Evolutionary conservation across 2,113 vertebrate genomes (phyloP).

Genomic region (Cheirogaleus medius): DNA sequence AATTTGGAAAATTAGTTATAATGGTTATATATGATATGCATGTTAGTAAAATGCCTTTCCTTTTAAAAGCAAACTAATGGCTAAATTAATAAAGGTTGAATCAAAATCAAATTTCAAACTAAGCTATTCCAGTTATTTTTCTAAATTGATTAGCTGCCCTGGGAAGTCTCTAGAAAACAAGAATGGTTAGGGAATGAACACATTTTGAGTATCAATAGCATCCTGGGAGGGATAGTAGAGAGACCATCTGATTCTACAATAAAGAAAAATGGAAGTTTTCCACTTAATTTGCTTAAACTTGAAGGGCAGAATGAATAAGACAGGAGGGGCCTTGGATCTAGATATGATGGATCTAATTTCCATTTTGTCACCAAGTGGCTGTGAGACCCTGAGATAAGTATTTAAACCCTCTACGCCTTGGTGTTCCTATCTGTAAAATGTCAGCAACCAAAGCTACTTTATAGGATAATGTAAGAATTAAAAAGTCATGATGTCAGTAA

Average conservation of each 20-base stretch:
- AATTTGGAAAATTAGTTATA: conserved; percentile 47
- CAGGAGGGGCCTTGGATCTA: neutral
- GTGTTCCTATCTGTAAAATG: neutral
- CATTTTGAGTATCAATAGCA: neutral
- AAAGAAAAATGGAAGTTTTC: neutral
- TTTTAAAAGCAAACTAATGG: conserved; percentile 20
- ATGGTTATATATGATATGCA: neutral
- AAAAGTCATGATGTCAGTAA: neutral
- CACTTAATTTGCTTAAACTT: neutral
- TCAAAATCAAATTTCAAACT: conserved; percentile 33
- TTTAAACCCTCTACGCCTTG: neutral
- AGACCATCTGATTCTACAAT: neutral
- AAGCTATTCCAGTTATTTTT: neutral
- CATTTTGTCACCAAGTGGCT: neutral
- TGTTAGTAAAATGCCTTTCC: conserved; percentile 12
- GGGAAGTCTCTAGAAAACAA: neutral
- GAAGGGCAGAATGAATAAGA: neutral
- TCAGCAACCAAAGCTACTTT: neutral
- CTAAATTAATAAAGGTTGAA: conserved; percentile 41
- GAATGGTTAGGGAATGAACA: neutral
- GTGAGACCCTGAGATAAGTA: neutral
- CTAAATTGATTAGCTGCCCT: neutral
- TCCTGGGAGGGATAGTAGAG: neutral
- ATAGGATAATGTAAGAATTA: neutral
- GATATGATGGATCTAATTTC: neutral